Conservation (phyloP, 1,140 invertebrate species). For the Apis dorsata region DNA sequence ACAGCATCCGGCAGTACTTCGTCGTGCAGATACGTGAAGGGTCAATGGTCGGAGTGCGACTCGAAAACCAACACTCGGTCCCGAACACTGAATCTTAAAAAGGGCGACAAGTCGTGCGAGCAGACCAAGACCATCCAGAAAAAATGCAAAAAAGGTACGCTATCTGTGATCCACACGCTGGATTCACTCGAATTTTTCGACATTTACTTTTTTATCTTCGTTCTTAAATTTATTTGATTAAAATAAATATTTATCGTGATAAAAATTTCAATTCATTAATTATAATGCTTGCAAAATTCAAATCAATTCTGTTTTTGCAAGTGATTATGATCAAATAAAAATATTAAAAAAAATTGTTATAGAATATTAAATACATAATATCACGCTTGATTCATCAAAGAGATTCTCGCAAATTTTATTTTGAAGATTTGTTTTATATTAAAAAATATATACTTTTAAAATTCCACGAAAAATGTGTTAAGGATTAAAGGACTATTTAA, state of each 20-base stretch:
- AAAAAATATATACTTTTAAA: no score
- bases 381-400: no score
- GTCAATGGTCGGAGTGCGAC: slow-evolving; percentile 93
- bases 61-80: slow-evolving; percentile 89
- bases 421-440: no score
- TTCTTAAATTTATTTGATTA: neutral
- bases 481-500: neutral
- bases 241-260: no score
- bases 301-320: neutral
- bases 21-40: slow-evolving; percentile 89
- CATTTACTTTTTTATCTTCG: neutral
- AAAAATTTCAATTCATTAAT: no score
- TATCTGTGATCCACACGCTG: no score
- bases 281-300: no score
- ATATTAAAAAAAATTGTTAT: neutral
- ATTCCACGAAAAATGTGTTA: no score
- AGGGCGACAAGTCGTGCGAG: slow-evolving; percentile 89
- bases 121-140: slow-evolving; percentile 92
- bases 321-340: neutral
- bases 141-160: slow-evolving; percentile 93
- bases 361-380: neutral
- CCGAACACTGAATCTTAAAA: slow-evolving; percentile 90
- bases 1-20: slow-evolving; percentile 73
- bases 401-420: neutral
- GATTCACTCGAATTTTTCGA: no score